Conservation (phyloP, 2,797 vertebrate genomes). For the Macrochelys suwanniensis region DNA sequence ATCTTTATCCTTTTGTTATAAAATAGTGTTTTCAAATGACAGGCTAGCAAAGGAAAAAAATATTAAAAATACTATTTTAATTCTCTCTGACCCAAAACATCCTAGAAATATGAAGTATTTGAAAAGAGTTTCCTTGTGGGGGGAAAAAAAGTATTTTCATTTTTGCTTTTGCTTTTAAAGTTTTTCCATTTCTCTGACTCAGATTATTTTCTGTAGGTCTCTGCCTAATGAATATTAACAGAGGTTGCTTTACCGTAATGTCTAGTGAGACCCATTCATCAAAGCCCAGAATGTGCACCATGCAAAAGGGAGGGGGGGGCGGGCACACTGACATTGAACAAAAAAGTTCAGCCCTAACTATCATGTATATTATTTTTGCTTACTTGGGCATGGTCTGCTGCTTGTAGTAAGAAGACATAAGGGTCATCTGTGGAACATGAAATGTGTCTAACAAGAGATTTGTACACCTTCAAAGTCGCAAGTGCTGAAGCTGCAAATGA, state of each 20-base stretch:
- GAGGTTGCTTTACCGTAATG: slow-evolving; percentile 72
- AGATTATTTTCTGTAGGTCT: slow-evolving; percentile 69
- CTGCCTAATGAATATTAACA: slow-evolving; percentile 75
- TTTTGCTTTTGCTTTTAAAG: slow-evolving; percentile 49
- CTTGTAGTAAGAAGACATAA: slow-evolving; percentile 46
- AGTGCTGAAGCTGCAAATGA: slow-evolving; percentile 41
- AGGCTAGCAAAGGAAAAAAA: background rate
- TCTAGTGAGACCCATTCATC: slow-evolving; percentile 73
- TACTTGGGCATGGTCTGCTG: slow-evolving; percentile 67
- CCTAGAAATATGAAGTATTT: slow-evolving; percentile 25
- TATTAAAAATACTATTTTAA: background rate
- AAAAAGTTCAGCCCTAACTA: slow-evolving; percentile 67
- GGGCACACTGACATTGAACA: slow-evolving; percentile 51
- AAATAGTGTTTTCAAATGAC: background rate
- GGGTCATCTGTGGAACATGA: slow-evolving; percentile 63
- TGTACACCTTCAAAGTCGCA: slow-evolving; percentile 63
- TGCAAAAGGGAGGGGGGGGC: slow-evolving; percentile 34
- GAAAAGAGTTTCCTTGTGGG: slow-evolving; percentile 14
- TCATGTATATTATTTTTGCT: slow-evolving; percentile 59
- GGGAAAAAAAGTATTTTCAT: background rate
- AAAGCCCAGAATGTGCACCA: slow-evolving; percentile 66
- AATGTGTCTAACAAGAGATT: slow-evolving; percentile 45
- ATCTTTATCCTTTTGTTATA: accelerated
- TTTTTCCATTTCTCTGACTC: slow-evolving; percentile 62
- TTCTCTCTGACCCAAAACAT: background rate